Evolutionary conservation across 2,888 invertebrate genomes (phyloP).

Genomic region (Baronia brevicornis): DNA sequence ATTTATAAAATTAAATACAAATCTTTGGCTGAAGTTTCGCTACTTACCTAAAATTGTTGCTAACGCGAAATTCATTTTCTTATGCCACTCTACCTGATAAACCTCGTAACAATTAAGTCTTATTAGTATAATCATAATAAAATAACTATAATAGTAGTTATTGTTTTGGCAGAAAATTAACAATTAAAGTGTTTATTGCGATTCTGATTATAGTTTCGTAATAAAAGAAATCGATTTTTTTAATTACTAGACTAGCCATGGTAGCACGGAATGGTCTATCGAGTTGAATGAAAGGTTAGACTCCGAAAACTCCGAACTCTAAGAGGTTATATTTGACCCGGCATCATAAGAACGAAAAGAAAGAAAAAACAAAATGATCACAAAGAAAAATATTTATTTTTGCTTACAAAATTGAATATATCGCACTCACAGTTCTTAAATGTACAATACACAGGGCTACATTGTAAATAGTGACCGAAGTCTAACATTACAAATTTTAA

Average conservation of each 20-base stretch:
- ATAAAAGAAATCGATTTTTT: not conserved
- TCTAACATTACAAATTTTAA: too few species aligned
- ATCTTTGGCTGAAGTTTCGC: too few species aligned
- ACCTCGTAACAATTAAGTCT: not conserved
- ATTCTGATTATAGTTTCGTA: too few species aligned
- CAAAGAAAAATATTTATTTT: slow-evolving; percentile 3
- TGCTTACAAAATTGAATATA: too few species aligned
- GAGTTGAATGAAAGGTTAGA: not conserved
- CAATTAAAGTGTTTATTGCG: not conserved
- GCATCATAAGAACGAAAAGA: not conserved
- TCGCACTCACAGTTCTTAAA: too few species aligned
- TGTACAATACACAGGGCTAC: too few species aligned
- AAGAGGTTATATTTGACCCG: not conserved
- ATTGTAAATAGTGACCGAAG: too few species aligned
- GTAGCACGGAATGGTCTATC: not conserved
- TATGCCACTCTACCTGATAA: not conserved
- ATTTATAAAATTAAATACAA: too few species aligned
- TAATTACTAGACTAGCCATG: not conserved
- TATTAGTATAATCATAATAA: not conserved
- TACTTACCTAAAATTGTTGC: too few species aligned
- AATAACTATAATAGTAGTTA: not conserved
- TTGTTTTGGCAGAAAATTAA: slow-evolving; percentile 6
- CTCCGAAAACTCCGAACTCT: not conserved
- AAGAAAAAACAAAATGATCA: not conserved
- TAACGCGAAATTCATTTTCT: too few species aligned